Evolutionary conservation across 2,113 vertebrate genomes (phyloP), one percentile per base, ranked within the genome.

Genomic region (Epinephelus cyanopodus): DNA sequence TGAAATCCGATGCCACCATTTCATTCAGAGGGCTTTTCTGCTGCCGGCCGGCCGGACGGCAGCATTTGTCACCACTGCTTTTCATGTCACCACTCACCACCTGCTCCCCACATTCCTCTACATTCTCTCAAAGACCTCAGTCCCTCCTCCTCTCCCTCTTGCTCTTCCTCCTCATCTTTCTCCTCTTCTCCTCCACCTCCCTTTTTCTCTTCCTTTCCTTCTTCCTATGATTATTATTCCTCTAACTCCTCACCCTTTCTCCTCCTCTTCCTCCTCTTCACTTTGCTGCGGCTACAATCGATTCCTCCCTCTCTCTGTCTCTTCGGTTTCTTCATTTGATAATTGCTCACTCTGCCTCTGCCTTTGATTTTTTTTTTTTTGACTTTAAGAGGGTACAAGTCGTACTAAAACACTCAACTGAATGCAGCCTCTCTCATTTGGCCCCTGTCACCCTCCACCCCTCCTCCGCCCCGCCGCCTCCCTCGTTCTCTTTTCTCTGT

Each of bases 31-130:
- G 66, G 83, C 80, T 83, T 88, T 90, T 90, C 82, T 89, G 86
- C 84, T 82, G 91, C 84, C 45, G 60, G 87, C 79, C 81, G 84
- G 84, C 72, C 65, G 77, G 84, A 73, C 89, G 77, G 91, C 92
- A 91, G 91, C 94, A 93, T 95, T 95, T 95, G 94, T 95, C 93
- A 94, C 92, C 86, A 87, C 90, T 85, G 89, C 92, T 90, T 95
- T 95, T 95, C 93, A 95, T 94, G 95, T 95, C 93, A 93, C 93
- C 92, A 93, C 92, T 94, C 89, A 92, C 94, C 95, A 95, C 95
- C 95, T 95, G 95, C 95, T 95, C 93, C 94, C 81, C 81, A 92
- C 93, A 95, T 95, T 95, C 94, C 94, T 92, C 88, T 81, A 94
- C 93, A 95, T 95, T 94, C 93, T 94, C 89, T 93, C 90, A 90